Evolutionary conservation across 2,113 vertebrate genomes (phyloP).

Genomic region (Prunella fulvescens): DNA sequence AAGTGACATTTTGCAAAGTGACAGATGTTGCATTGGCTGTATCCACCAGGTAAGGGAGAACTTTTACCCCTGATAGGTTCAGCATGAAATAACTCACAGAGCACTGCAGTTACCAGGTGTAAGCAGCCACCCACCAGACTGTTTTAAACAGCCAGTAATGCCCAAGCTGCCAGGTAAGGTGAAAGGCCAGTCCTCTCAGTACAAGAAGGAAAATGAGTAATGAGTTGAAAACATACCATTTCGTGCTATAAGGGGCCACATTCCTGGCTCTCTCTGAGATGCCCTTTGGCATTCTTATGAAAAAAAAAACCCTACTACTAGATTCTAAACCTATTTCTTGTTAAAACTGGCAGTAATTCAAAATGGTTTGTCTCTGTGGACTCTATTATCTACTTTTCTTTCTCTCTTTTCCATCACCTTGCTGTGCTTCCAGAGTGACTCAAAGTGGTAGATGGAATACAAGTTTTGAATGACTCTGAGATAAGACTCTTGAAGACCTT

Average conservation of each 20-base stretch:
- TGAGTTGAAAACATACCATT: background rate
- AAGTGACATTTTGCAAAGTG: background rate
- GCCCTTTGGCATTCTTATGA: background rate
- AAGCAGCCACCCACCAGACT: background rate
- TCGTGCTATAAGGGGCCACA: background rate
- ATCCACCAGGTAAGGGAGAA: background rate
- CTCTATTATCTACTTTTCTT: background rate
- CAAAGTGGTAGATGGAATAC: background rate
- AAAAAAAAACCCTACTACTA: background rate
- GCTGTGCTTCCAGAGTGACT: accelerated
- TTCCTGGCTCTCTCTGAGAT: background rate
- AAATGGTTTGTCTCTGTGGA: background rate
- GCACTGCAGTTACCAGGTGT: background rate
- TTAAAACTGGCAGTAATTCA: background rate
- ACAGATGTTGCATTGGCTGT: background rate
- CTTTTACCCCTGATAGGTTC: background rate
- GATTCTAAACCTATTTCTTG: background rate
- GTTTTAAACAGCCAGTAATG: background rate
- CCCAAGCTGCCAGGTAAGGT: background rate
- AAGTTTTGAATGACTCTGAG: background rate
- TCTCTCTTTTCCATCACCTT: background rate
- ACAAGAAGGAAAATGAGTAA: background rate
- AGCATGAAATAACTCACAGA: background rate
- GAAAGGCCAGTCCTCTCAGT: background rate
- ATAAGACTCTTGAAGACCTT: background rate